These are phyloP conservation scores for Columba livia DNA, from an alignment of 2,113 vertebrate species.

Conservation along the genomic window DNA sequence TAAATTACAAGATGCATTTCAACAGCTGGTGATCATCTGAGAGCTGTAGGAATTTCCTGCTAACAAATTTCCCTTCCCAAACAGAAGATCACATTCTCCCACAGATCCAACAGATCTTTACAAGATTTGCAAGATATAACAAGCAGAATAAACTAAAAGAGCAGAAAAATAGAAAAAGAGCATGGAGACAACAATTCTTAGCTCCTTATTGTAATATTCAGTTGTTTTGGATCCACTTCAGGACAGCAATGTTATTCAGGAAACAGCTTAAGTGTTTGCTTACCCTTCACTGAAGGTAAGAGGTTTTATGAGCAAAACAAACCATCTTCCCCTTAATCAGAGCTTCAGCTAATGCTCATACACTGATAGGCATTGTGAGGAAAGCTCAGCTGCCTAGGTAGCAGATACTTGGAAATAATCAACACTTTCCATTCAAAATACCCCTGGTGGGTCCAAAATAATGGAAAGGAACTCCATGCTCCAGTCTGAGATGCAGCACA, in stretches of 20 bases:
- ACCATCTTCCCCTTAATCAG: not conserved
- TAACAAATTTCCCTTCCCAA: not conserved
- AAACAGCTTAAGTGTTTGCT: not conserved
- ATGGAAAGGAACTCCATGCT: not conserved
- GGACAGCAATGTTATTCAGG: not conserved
- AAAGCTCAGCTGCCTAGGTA: not conserved
- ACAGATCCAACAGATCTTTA: not conserved
- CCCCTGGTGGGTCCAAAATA: not conserved
- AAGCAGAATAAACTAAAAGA: not conserved
- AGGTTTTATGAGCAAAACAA: not conserved
- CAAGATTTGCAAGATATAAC: not conserved
- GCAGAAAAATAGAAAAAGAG: not conserved
- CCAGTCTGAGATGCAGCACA: not conserved
- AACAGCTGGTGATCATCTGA: constrained; percentile 22
- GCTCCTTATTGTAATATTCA: not conserved
- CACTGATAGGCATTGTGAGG: not conserved
- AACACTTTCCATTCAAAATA: not conserved
- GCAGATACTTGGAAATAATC: not conserved
- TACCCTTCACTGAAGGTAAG: not conserved
- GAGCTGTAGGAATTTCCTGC: constrained; percentile 15
- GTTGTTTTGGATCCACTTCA: not conserved
- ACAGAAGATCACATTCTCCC: not conserved
- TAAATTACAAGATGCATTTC: not conserved
- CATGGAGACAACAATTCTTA: not conserved
- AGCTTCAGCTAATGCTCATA: not conserved